Evolutionary conservation across 2,113 vertebrate genomes (phyloP).

Genomic region (Bubo bubo): DNA sequence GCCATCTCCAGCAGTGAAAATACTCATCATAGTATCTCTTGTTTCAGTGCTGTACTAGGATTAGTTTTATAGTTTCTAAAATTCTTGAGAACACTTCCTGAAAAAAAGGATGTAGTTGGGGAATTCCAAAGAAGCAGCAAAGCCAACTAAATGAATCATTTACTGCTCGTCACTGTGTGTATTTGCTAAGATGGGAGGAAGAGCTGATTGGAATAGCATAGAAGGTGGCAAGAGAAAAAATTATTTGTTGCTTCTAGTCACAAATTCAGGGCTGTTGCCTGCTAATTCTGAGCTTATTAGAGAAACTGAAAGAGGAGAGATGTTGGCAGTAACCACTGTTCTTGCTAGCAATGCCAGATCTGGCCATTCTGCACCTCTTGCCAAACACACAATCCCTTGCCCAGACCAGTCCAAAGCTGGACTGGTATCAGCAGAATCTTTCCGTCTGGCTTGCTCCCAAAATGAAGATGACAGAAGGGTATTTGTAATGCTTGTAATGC

Average conservation of each 20-base stretch:
- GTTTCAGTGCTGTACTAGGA: background rate
- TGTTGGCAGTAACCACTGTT: background rate
- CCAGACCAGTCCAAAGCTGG: slow-evolving; percentile 9
- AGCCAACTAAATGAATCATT: background rate
- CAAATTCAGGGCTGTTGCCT: background rate
- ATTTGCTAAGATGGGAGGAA: background rate
- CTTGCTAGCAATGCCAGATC: background rate
- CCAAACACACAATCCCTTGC: slow-evolving; percentile 25
- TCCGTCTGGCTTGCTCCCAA: slow-evolving; percentile 44
- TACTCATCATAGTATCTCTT: background rate
- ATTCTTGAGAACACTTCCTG: background rate
- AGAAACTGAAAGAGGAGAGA: background rate
- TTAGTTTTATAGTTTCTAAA: background rate
- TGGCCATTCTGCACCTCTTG: slow-evolving; percentile 2
- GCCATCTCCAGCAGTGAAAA: background rate
- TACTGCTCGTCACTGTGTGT: background rate
- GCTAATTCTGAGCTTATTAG: background rate
- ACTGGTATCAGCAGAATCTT: background rate
- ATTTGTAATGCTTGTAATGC: slow-evolving; percentile 20
- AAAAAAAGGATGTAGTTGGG: background rate
- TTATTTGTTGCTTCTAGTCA: background rate
- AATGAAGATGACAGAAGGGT: slow-evolving; percentile 40
- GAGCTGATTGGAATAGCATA: background rate
- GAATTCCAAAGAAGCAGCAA: background rate
- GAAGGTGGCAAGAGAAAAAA: background rate